These are phyloP conservation scores for Huso huso DNA, from an alignment of 2,797 vertebrate genomes.

Conservation along the genomic window DNA sequence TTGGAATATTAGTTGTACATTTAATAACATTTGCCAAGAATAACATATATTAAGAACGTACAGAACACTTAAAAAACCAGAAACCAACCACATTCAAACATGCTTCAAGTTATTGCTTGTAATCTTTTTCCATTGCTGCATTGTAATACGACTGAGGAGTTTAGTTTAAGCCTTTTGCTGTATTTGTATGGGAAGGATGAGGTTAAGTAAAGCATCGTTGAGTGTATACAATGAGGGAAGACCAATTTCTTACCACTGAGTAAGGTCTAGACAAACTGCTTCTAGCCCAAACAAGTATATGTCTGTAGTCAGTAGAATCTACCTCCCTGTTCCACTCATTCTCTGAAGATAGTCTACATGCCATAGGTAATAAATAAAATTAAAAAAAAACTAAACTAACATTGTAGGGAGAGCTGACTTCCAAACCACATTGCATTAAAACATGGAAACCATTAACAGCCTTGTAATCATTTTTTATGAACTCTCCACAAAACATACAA, in stretches of 20 bases:
- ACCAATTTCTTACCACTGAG: background rate
- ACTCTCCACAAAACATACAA: slow-evolving; percentile 31
- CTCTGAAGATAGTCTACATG: slow-evolving; percentile 35
- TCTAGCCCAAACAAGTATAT: slow-evolving; percentile 22
- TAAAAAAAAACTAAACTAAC: slow-evolving; percentile 4
- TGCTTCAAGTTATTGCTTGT: too few relatives aligned
- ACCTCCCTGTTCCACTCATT: slow-evolving; percentile 19
- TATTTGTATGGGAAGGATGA: too few relatives aligned
- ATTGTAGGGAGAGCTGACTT: slow-evolving; percentile 28
- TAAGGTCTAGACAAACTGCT: slow-evolving; percentile 17
- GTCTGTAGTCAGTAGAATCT: slow-evolving; percentile 21
- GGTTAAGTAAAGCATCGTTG: too few relatives aligned
- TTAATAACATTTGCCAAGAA: too few relatives aligned
- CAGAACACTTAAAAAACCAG: too few relatives aligned
- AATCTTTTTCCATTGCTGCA: too few relatives aligned
- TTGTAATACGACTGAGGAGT: too few relatives aligned
- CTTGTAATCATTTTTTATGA: slow-evolving; percentile 50
- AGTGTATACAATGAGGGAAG: too few relatives aligned
- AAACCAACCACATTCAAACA: too few relatives aligned
- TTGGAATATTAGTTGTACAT: too few relatives aligned
- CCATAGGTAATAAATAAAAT: slow-evolving; percentile 47
- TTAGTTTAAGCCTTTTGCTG: too few relatives aligned
- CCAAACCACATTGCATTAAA: slow-evolving; percentile 46
- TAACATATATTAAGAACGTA: too few relatives aligned
- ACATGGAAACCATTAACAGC: slow-evolving; percentile 59